These are phyloP conservation scores for Chrysochloris asiatica DNA, from an alignment of 2,113 vertebrate species.

Conservation along the genomic window DNA sequence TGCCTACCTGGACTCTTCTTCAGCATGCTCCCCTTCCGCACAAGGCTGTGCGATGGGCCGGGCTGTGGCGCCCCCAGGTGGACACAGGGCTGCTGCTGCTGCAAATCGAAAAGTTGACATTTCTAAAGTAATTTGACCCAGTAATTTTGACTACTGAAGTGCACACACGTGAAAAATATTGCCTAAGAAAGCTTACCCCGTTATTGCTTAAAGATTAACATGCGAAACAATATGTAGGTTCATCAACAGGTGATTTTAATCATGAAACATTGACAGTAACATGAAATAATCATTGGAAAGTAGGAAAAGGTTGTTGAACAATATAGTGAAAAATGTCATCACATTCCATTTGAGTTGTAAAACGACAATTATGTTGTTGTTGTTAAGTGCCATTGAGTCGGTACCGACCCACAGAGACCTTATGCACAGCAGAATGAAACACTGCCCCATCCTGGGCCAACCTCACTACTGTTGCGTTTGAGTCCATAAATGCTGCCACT, in stretches of 20 bases:
- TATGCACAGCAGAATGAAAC: too few relatives aligned
- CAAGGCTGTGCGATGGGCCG: rapidly evolving
- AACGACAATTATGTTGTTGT: too few relatives aligned
- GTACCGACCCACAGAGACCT: too few relatives aligned
- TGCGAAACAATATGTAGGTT: background rate
- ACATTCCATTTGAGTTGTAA: background rate
- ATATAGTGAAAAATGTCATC: background rate
- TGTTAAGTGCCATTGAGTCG: too few relatives aligned
- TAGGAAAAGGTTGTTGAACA: background rate
- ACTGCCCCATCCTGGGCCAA: too few relatives aligned
- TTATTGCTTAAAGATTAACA: background rate
- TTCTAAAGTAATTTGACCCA: too few relatives aligned
- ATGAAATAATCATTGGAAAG: background rate
- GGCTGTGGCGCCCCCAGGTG: background rate
- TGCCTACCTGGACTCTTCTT: too few relatives aligned
- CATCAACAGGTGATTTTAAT: background rate
- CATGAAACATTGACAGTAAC: background rate
- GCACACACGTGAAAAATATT: background rate
- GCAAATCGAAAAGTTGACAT: too few relatives aligned
- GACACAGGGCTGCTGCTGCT: rapidly evolving
- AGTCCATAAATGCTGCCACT: too few relatives aligned
- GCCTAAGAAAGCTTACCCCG: background rate
- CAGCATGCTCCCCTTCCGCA: too few relatives aligned
- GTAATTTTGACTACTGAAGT: too few relatives aligned
- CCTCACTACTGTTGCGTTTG: too few relatives aligned